Evolutionary conservation across 2,888 invertebrate genomes (phyloP).

Genomic region (Celastrina argiolus): DNA sequence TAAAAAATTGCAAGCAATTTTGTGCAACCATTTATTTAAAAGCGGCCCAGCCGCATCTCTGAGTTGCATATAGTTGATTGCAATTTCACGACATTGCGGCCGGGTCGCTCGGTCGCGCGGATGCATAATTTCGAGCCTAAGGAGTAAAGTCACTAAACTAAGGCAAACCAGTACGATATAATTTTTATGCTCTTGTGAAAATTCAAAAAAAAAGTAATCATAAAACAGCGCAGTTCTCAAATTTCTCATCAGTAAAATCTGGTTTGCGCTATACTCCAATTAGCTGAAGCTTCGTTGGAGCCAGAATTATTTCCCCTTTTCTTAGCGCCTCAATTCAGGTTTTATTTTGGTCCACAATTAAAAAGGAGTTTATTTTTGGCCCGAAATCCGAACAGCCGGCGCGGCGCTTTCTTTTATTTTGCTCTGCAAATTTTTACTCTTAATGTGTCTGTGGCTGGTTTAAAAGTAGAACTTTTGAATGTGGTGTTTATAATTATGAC

Average conservation of each 20-base stretch:
- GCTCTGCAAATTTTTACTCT: neutral
- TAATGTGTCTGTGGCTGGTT: constrained; percentile 2
- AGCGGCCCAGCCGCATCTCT: too few relatives aligned
- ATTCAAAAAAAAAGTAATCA: neutral
- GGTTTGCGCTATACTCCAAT: constrained; percentile 18
- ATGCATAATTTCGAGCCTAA: too few relatives aligned
- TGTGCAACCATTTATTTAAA: too few relatives aligned
- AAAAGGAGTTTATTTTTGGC: constrained; percentile 16
- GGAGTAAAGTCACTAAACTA: too few relatives aligned
- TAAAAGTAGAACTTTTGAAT: constrained; percentile 1
- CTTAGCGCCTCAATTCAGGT: constrained; percentile 9
- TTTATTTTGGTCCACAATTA: constrained; percentile 19
- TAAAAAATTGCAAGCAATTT: too few relatives aligned
- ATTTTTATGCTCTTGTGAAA: neutral
- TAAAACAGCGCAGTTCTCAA: neutral
- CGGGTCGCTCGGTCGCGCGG: too few relatives aligned
- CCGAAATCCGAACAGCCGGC: neutral
- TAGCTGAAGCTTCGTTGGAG: neutral
- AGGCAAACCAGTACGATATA: too few relatives aligned
- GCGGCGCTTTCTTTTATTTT: constrained; percentile 4
- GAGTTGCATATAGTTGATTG: too few relatives aligned
- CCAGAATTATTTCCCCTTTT: constrained; percentile 8
- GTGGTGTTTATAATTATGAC: neutral
- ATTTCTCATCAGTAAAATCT: neutral
- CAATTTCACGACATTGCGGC: too few relatives aligned